Base-by-base conservation (phyloP, 2,113 vertebrate genomes). In the Odocoileus virginianus region DNA sequence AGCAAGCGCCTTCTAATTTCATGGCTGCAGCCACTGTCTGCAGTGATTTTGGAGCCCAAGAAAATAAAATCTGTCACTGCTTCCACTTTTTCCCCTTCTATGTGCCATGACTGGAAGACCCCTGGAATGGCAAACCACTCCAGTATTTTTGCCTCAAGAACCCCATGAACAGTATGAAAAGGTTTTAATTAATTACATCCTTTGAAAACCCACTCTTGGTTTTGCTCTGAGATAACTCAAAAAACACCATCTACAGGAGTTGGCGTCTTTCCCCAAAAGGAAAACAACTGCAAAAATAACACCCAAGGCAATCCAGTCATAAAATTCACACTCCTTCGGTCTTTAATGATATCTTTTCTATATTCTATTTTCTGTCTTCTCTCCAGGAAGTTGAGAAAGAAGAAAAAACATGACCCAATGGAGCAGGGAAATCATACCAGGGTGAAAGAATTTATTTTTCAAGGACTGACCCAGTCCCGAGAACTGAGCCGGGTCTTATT, bases 361-460 rank as follows among this genome's bases (percentile, higher is more conserved):
- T 76, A 55, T 94, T n/a, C 9, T 54, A 7, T 40, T 40, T 55
- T 84, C 50, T 57, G 23, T 89, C 81, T 94, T 79, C 57, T 92
- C 79, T 54, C 71, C 67, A 92, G 50, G 89, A 27, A 11, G 40
- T 43, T 82, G 12, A 88, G 57, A 83, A 64, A 94, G 67, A 87
- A n/a, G 60, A 85, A 43, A 64, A 84, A 60, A 27, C 7, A 94
- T 45, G 57, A 91, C 9, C 9, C 27, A 58, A 85, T 91, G 57
- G 47, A 81, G 50, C 60, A 47, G 84, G 78, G 64, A 89, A 97
- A 97, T 36, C 28, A 64, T 25, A 98, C 83, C 6, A 85, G 78
- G 19, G n/a, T 96, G 57, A 89, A 55, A 91, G 89, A 87, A 27
- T 93, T 97, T 30, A 21, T 97, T 54, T 94, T 98, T 47, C 79